These are phyloP conservation scores for Margaritifera margaritifera DNA, from an alignment of 2,888 invertebrate genomes.

Conservation along the genomic window DNA sequence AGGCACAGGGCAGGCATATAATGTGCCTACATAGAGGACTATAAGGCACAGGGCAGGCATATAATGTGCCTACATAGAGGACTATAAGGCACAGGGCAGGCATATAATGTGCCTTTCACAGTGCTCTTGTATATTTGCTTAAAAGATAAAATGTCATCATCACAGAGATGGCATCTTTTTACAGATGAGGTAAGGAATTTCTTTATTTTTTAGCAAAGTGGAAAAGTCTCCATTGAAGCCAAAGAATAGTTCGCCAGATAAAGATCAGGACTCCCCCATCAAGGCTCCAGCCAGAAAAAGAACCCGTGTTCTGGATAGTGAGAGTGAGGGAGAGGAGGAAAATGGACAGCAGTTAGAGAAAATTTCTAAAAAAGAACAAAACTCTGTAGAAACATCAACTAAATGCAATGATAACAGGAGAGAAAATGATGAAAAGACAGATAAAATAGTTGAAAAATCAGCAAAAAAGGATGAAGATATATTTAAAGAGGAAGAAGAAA, in stretches of 20 bases:
- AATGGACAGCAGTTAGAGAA: constrained; percentile 30
- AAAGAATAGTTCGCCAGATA: constrained; percentile 44
- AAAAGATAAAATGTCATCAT: too few relatives aligned
- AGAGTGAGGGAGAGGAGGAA: constrained; percentile 53
- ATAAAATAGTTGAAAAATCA: constrained; percentile 12
- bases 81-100: too few relatives aligned
- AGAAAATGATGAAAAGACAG: not conserved
- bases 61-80: too few relatives aligned
- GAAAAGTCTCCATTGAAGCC: constrained; percentile 46
- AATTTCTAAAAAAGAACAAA: constrained; percentile 25
- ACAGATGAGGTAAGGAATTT: too few relatives aligned
- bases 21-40: too few relatives aligned
- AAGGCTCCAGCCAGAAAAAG: constrained; percentile 41
- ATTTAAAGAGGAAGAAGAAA: constrained; percentile 1
- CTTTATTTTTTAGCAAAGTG: not conserved
- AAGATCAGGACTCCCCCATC: constrained; percentile 48
- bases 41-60: too few relatives aligned
- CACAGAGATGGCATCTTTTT: too few relatives aligned
- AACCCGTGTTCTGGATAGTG: constrained; percentile 56
- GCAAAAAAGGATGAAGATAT: not conserved
- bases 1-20: too few relatives aligned
- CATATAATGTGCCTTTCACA: too few relatives aligned
- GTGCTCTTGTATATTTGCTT: too few relatives aligned
- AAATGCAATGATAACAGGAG: not conserved
- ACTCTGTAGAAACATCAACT: not conserved